Evolutionary conservation across 2,888 invertebrate genomes (phyloP).

Genomic region (Tetragonisca angustula): DNA sequence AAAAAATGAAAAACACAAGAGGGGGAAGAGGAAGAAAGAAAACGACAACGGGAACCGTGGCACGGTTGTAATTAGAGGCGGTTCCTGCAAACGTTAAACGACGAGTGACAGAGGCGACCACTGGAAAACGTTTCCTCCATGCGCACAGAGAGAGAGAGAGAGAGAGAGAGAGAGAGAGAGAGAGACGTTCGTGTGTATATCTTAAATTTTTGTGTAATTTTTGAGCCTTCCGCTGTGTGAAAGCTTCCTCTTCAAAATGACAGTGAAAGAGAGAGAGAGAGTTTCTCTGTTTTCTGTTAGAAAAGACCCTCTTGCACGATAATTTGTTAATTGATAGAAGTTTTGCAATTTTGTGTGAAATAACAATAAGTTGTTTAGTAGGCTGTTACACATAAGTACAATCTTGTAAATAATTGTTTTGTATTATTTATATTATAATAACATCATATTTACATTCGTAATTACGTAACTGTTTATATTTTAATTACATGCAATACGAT

Average conservation of each 20-base stretch:
- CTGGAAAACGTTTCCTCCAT: neutral
- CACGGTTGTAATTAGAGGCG: slow-evolving; percentile 24
- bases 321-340: neutral
- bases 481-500: no score
- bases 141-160: no score
- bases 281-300: neutral
- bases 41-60: neutral
- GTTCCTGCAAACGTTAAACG: slow-evolving; percentile 2
- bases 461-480: no score
- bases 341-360: neutral
- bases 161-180: no score
- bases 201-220: neutral
- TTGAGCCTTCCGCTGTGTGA: neutral
- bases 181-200: neutral
- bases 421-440: no score
- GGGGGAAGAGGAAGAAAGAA: slow-evolving; percentile 6
- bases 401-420: no score
- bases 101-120: neutral
- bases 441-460: no score
- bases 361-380: neutral
- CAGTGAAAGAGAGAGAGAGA: no score
- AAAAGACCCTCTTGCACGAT: neutral
- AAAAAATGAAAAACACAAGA: slow-evolving; percentile 4
- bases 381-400: neutral
- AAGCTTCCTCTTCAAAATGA: neutral